Evolutionary conservation across 1,140 invertebrate genomes (phyloP).

Genomic region (Anoplophora glabripennis): DNA sequence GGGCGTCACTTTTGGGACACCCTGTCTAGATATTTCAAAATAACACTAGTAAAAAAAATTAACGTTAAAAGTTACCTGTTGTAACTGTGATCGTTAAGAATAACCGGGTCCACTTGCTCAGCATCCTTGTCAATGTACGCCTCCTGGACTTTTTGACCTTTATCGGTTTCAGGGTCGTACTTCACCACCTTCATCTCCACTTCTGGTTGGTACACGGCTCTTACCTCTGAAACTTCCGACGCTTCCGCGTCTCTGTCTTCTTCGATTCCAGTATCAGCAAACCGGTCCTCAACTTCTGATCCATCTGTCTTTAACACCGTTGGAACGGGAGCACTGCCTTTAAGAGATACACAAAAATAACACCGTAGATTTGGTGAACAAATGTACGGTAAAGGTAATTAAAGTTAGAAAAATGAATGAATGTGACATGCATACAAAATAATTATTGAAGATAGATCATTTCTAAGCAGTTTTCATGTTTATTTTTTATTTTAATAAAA

Average conservation of each 20-base stretch:
- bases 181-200: constrained; percentile 83
- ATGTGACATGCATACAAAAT: too few species aligned
- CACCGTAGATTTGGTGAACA: too few species aligned
- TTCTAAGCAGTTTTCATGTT: too few species aligned
- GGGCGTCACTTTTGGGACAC: too few species aligned
- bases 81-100: constrained; percentile 69
- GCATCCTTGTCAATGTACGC: constrained; percentile 71
- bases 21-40: too few species aligned
- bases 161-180: constrained; percentile 69
- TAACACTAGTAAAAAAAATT: too few species aligned
- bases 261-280: constrained; percentile 10
- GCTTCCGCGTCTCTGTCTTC: constrained; percentile 49
- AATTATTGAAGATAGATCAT: too few species aligned
- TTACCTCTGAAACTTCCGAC: constrained; percentile 54
- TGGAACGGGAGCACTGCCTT: constrained; percentile 66
- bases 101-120: constrained; percentile 69
- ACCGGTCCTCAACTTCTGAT: constrained; percentile 26
- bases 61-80: constrained; percentile 49
- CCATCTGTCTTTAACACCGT: constrained; percentile 61
- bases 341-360: constrained; percentile 37
- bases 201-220: constrained; percentile 48
- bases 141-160: constrained; percentile 68
- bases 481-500: too few species aligned
- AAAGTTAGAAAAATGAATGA: too few species aligned
- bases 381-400: too few species aligned